Percentiles rank a stretch among this genome's conserved stretches.
Evolutionary conservation across 2,113 vertebrate species (phyloP).

Genomic region (Paralichthys olivaceus): DNA sequence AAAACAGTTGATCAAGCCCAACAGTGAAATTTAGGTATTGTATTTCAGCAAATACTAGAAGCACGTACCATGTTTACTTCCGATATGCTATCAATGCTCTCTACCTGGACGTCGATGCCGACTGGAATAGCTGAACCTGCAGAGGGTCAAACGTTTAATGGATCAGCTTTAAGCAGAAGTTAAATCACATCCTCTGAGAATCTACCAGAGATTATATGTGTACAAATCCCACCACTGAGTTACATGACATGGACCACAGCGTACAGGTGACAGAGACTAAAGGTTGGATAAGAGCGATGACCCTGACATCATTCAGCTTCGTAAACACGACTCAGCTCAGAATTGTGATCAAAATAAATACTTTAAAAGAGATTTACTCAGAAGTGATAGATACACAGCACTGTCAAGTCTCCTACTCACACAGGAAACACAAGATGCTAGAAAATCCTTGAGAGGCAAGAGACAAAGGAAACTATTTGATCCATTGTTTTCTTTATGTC

Average conservation of each 20-base stretch:
- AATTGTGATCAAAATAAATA: not conserved
- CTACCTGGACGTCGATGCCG: slow-evolving; percentile 91
- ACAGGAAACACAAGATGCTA: not conserved
- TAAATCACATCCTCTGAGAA: slow-evolving; percentile 10
- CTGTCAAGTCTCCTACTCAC: not conserved
- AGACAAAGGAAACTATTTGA: no score
- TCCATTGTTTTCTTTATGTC: no score
- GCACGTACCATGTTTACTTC: slow-evolving; percentile 92
- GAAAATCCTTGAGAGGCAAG: not conserved
- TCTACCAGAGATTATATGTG: slow-evolving; percentile 38
- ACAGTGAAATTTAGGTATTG: not conserved
- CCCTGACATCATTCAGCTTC: not conserved
- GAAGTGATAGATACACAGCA: not conserved
- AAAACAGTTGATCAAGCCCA: not conserved
- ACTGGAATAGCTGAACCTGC: slow-evolving; percentile 89
- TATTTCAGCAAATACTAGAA: not conserved
- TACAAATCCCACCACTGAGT: slow-evolving; percentile 37
- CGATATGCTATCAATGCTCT: slow-evolving; percentile 94
- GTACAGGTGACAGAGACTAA: slow-evolving; percentile 1
- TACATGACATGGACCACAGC: slow-evolving; percentile 21
- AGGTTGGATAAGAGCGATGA: not conserved
- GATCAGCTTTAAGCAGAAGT: slow-evolving; percentile 29
- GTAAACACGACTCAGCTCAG: slow-evolving; percentile 14
- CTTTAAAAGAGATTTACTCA: not conserved
- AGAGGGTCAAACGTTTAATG: slow-evolving; percentile 53